Evolutionary conservation across 2,797 vertebrate genomes (phyloP), one percentile per base, ranked within the genome.

Genomic region (Craterocephalus amniculus): DNA sequence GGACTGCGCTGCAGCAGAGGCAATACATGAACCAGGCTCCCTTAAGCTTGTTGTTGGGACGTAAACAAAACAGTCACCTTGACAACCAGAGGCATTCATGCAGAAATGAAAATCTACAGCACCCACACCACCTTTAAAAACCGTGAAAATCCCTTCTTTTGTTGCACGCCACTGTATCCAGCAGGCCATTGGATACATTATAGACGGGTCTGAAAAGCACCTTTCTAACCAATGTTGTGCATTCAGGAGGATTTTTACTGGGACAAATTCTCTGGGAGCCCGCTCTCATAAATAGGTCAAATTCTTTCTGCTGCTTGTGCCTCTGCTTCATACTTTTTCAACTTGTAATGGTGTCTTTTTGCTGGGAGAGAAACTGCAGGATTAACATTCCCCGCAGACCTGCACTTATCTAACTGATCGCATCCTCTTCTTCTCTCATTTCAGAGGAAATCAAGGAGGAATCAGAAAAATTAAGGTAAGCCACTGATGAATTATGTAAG

Each of bases 391-490:
- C 63, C 67, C n/a, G 36, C n/a, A 24, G 24, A 67, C n/a, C 79
- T 22, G n/a, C 49, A 32, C 27, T 34, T 48, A 26, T 35, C 69
- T 73, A 45, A 81, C 58, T 73, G 84, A 71, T 75, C 52, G 18
- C 70, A 29, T 72, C 48, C 9, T 58, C 58, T 58, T 62, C 12
- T 78, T 68, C 67, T 76, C 78, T 70, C 31, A 79, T 91, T 92
- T 76, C 88, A 93, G 91, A 93, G 89, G 92, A 93, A 93, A 93
- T 92, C 81, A 91, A 91, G 84, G 92, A 92, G 63, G 93, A 94
- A 83, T 92, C 92, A 0, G 91, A 93, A 83, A 93, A 93, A 76
- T 87, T 93, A 84, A 94, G 93, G 93, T 94, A 86, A 90, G 92
- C 14, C 35, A 12, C 24, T 67, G 24, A 70, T 69, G 8, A 43